These are phyloP conservation scores for Nomada goodeniana DNA, from an alignment of 2,888 invertebrate species.

Conservation along the genomic window DNA sequence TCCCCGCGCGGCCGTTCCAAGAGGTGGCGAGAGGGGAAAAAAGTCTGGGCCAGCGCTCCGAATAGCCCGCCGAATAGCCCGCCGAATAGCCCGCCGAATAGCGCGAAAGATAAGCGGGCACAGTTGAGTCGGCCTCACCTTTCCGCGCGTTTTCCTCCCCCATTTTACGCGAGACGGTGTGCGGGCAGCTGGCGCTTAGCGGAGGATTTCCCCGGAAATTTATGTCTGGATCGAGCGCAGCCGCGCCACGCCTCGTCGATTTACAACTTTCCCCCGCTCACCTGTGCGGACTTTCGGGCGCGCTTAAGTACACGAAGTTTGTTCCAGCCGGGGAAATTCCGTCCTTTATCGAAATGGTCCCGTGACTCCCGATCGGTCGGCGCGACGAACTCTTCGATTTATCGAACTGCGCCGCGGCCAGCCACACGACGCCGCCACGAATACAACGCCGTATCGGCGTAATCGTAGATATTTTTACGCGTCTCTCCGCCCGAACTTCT, in stretches of 20 bases:
- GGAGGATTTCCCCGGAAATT: constrained; percentile 74
- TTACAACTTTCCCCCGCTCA: constrained; percentile 66
- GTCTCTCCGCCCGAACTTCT: constrained; percentile 54
- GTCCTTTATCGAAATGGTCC: constrained; percentile 30
- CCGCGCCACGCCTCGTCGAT: constrained; percentile 63
- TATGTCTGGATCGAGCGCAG: constrained; percentile 72
- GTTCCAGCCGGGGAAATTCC: constrained; percentile 34
- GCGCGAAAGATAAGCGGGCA: constrained; percentile 59
- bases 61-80: constrained; percentile 37
- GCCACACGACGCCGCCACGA: constrained; percentile 1
- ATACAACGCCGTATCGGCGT: constrained; percentile 3
- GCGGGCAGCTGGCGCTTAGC: constrained; percentile 73
- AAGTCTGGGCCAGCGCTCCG: constrained; percentile 22
- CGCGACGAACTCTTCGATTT: constrained; percentile 32
- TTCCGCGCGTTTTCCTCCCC: constrained; percentile 58
- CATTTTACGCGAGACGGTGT: constrained; percentile 57
- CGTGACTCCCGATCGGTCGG: constrained; percentile 12
- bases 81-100: constrained; percentile 38
- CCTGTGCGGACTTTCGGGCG: constrained; percentile 61
- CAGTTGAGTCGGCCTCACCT: constrained; percentile 61
- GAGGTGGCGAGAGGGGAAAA: not conserved
- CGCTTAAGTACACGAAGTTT: constrained; percentile 56
- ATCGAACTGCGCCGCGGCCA: constrained; percentile 9
- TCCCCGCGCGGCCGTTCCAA: not conserved
- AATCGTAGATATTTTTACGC: constrained; percentile 43